Conservation (phyloP, 2,113 vertebrate genomes). For the Hippocampus comes region DNA sequence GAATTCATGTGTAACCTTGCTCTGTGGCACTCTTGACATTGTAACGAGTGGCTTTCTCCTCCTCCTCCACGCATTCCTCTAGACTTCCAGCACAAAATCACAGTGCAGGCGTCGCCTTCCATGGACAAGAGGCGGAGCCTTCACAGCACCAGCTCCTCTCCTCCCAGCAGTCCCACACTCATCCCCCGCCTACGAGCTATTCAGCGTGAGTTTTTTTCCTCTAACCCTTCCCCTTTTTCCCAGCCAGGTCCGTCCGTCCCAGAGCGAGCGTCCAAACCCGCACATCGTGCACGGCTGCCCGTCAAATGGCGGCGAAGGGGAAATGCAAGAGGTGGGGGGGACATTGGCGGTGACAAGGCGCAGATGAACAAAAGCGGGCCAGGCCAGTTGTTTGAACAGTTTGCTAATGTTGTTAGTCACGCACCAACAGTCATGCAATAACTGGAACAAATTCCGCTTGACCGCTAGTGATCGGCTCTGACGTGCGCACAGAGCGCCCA, state of each 20-base stretch:
- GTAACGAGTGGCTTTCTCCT: neutral
- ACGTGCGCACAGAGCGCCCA: slow-evolving; percentile 17
- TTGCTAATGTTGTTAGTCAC: slow-evolving; percentile 54
- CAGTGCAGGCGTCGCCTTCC: slow-evolving; percentile 91
- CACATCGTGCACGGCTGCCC: neutral
- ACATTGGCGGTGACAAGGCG: slow-evolving; percentile 27
- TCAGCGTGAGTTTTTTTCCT: slow-evolving; percentile 76
- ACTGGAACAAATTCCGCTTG: slow-evolving; percentile 51
- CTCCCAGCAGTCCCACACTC: slow-evolving; percentile 88
- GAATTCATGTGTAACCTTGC: neutral
- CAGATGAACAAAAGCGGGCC: slow-evolving; percentile 35
- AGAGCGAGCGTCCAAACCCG: slow-evolving; percentile 4
- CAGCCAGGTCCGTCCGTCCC: neutral
- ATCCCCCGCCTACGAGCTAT: slow-evolving; percentile 92
- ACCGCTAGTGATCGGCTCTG: slow-evolving; percentile 28
- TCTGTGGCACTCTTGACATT: neutral
- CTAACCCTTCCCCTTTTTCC: neutral
- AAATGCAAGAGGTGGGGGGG: slow-evolving; percentile 5
- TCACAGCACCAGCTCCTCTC: slow-evolving; percentile 85
- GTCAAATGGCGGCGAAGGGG: neutral
- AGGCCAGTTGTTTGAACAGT: slow-evolving; percentile 61
- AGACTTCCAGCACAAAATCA: slow-evolving; percentile 99
- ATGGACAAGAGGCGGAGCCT: slow-evolving; percentile 90
- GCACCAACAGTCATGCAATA: slow-evolving; percentile 43
- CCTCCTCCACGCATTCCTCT: neutral